A percentile compares a stretch with the other conserved stretches of the same genome.
Conservation (phyloP, 1,140 invertebrate genomes). For the Prorops nasuta region DNA sequence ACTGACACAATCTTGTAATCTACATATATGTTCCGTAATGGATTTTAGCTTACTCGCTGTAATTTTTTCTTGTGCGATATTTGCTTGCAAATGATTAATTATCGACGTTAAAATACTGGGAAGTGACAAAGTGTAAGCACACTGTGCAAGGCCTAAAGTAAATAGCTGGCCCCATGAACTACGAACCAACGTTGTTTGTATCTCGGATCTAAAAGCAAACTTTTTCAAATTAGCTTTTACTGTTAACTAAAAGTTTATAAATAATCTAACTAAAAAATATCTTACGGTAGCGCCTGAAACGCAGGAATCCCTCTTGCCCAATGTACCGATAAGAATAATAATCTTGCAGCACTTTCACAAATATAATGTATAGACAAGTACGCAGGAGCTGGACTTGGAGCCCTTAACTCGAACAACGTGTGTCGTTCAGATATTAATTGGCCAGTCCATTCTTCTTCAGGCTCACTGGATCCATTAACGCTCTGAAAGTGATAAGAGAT, state of each 20-base stretch:
- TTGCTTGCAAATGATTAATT: constrained; percentile 67
- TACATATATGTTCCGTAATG: constrained; percentile 79
- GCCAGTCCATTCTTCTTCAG: constrained; percentile 60
- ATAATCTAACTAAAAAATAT: constrained; percentile 16
- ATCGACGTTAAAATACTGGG: constrained; percentile 81
- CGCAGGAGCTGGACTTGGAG: constrained; percentile 76
- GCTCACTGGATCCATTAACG: constrained; percentile 54
- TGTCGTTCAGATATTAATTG: constrained; percentile 69
- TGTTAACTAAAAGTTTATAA: too few relatives aligned
- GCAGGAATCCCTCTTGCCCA: constrained; percentile 83
- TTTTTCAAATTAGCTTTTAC: too few relatives aligned
- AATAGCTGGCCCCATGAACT: constrained; percentile 93
- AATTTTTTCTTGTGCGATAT: constrained; percentile 71
- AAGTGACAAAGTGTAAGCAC: constrained; percentile 76
- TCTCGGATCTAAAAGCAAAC: constrained; percentile 66
- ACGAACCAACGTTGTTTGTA: constrained; percentile 80
- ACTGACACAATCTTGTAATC: constrained; percentile 80
- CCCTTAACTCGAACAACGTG: constrained; percentile 76
- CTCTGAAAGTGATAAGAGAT: constrained; percentile 40
- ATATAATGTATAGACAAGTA: constrained; percentile 87
- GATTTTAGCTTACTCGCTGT: constrained; percentile 71
- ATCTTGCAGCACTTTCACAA: constrained; percentile 85
- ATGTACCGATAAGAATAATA: constrained; percentile 85
- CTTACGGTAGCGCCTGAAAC: constrained; percentile 76
- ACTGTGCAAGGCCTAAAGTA: constrained; percentile 87